Conservation (phyloP, 2,797 vertebrate genomes). For the Acanthurus leucopareius region DNA sequence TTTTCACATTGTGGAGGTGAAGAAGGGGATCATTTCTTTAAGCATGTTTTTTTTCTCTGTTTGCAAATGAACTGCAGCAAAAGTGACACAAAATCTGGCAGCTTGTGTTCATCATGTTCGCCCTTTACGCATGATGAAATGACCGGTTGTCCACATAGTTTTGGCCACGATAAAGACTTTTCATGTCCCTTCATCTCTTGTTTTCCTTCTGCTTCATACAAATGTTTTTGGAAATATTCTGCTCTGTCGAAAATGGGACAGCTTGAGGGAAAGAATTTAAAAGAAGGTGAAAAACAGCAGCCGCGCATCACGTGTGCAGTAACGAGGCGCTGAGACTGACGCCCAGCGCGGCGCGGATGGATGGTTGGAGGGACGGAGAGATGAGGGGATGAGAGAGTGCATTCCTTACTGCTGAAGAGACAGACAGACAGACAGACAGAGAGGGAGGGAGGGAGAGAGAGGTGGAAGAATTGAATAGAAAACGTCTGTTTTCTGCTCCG, state of each 20-base stretch:
- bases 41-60: neutral
- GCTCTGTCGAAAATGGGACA: neutral
- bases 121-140: neutral
- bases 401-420: slow-evolving; percentile 25
- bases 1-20: neutral
- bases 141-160: neutral
- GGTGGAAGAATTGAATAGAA: slow-evolving; percentile 47
- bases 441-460: neutral
- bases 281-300: neutral
- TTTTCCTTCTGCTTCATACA: neutral
- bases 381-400: slow-evolving; percentile 24
- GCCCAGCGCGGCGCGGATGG: neutral
- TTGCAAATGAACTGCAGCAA: neutral
- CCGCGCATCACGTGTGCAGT: slow-evolving; percentile 8
- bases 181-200: neutral
- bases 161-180: no score
- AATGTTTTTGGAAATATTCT: neutral
- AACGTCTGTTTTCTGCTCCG: slow-evolving; percentile 60
- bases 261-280: neutral
- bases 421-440: neutral
- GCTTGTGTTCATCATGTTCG: neutral
- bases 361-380: neutral
- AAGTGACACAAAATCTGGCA: no score
- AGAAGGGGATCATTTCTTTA: neutral
- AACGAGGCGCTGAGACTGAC: neutral